Evolutionary conservation across 2,888 invertebrate genomes (phyloP), one percentile per base, ranked within the genome.

Genomic region (Melinaea menophilus): DNA sequence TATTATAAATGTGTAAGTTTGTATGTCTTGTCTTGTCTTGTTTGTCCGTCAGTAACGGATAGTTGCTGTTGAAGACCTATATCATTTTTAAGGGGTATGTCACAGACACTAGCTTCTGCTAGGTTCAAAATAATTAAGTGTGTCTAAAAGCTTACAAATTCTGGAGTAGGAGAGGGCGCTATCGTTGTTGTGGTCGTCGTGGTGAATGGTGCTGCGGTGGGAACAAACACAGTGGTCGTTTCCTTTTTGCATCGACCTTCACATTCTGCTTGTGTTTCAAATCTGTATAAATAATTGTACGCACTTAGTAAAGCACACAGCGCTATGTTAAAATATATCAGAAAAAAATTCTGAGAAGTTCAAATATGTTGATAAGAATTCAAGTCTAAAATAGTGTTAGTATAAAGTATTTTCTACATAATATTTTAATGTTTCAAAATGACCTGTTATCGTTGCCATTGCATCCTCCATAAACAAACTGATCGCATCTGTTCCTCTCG

Each of bases 371-470:
- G 22, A 22, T 22, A 22, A 22, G 22, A 22, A 22, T 22, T 22
- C 22, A 22, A 22, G 22, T 22, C 22, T 22, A 22, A 22, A 22
- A 22, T 22, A 22, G 22, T 22, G 22, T 22, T 22, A 22, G 22
- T 22, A 22, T 22, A 22, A 22, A 22, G 22, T 22, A 22, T 1
- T 22, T 22, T 22, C 22, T 22, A 22, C 22, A 22, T 22, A 22
- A 22, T 22, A 22, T 22, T 22, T 22, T 22, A 22, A 34, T 12
- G 4, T 46, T 9, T 55, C n/a, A 33, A 31, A 35, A 9, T 58
- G 95, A 98, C 85, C 96, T 96, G 84, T 98, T 98, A 2, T 92
- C 93, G 78, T 99, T 99, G 37, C 98, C 99, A 37, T 94, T 95
- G 79, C 98, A 98, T 58, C 98, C 98, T 47, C 97, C 96, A 80